phyloP scores from a whole-genome alignment of 2,113 vertebrate genomes.

The Lutjanus erythropterus region DNA sequence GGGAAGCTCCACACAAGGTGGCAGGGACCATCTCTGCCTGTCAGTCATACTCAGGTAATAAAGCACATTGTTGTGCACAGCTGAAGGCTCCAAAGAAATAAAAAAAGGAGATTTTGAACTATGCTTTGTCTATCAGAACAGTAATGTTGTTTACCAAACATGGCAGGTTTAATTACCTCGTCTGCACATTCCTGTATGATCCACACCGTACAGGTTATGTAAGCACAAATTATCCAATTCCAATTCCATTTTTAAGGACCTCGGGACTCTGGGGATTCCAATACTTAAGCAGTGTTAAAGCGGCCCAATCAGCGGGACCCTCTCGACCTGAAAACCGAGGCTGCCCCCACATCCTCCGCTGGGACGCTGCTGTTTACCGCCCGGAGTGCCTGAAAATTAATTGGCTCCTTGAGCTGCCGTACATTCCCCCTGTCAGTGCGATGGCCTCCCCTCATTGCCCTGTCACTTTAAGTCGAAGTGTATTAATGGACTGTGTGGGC shows the following conservation, averaged over 20 bases:
- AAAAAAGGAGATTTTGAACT: neutral
- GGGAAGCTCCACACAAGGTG: neutral
- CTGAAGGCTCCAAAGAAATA: neutral
- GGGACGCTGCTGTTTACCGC: conserved; percentile 72
- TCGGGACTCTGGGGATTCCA: conserved; percentile 20
- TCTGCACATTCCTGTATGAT: conserved; percentile 4
- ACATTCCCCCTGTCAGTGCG: conserved; percentile 56
- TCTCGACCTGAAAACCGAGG: conserved; percentile 25
- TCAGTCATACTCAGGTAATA: neutral
- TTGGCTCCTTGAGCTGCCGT: conserved; percentile 73
- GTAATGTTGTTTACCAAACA: conserved; percentile 12
- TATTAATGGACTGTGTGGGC: conserved; percentile 88
- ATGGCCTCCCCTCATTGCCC: conserved; percentile 72
- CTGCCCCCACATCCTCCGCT: conserved; percentile 45
- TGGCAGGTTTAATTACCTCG: conserved; percentile 25
- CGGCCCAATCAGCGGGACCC: conserved; percentile 34
- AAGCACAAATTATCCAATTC: conserved; percentile 37
- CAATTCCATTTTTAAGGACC: conserved; percentile 5
- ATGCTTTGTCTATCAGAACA: neutral
- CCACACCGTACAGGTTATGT: neutral
- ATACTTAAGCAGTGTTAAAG: conserved; percentile 39
- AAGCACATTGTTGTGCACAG: neutral
- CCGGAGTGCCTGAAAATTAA: conserved; percentile 75
- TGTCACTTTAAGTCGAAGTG: conserved; percentile 79
- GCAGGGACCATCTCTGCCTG: neutral